Conservation (phyloP, 2,797 vertebrate species). For the Phataginus tetradactyla region DNA sequence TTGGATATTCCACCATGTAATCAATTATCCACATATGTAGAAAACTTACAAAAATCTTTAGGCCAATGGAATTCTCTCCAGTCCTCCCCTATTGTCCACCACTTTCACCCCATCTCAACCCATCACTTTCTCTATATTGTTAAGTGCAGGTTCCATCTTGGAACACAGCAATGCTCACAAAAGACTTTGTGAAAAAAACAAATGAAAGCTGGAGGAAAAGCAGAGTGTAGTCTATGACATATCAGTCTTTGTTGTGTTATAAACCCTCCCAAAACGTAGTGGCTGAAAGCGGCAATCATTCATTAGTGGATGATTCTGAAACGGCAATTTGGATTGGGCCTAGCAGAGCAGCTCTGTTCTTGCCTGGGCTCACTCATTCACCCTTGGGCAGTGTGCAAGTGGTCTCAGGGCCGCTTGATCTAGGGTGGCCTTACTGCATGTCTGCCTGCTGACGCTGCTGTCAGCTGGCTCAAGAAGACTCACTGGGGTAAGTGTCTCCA, state of each 20-base stretch:
- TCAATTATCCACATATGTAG: neutral
- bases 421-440: neutral
- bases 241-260: neutral
- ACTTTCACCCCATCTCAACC: neutral
- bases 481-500: neutral
- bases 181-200: neutral
- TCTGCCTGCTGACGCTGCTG: neutral
- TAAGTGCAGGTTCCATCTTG: neutral
- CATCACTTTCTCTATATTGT: neutral
- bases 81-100: neutral
- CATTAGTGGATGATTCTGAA: neutral
- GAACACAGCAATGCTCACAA: neutral
- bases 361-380: neutral
- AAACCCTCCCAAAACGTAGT: neutral
- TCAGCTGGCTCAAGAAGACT: neutral
- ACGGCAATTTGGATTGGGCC: neutral
- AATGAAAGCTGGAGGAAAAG: neutral
- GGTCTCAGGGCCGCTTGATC: neutral
- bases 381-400: neutral
- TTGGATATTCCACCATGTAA: neutral
- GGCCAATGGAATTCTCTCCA: neutral
- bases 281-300: neutral
- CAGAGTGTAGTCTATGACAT: neutral
- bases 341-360: neutral
- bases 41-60: neutral